Evolutionary conservation across 2,113 vertebrate species (phyloP).

Genomic region (Cygnus atratus): DNA sequence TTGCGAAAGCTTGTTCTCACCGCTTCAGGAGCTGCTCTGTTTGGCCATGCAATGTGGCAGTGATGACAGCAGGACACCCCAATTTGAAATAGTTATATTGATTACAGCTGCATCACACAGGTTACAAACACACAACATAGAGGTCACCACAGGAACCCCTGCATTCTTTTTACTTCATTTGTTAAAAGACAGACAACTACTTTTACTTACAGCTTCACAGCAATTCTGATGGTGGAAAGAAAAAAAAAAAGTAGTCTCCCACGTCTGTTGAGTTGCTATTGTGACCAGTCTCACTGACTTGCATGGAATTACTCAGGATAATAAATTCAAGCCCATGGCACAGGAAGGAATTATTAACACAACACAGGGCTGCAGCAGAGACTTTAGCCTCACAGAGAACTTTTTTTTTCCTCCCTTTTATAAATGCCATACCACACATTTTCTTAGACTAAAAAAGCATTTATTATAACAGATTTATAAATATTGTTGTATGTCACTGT

Average conservation of each 20-base stretch:
- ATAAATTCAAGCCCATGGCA: background rate
- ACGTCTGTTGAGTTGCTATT: background rate
- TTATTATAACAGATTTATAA: slow-evolving; percentile 64
- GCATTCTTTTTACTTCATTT: background rate
- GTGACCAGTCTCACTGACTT: background rate
- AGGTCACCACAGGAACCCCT: background rate
- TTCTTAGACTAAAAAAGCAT: slow-evolving; percentile 52
- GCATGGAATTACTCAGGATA: background rate
- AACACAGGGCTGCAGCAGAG: background rate
- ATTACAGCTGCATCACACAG: background rate
- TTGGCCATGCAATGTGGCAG: background rate
- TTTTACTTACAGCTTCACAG: background rate
- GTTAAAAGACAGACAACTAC: background rate
- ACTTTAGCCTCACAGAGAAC: background rate
- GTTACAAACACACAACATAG: background rate
- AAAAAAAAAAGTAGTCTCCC: background rate
- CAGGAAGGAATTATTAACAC: background rate
- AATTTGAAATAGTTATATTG: background rate
- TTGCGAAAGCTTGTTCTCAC: background rate
- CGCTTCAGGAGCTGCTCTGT: background rate
- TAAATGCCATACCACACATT: slow-evolving; percentile 6
- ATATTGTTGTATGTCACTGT: slow-evolving; percentile 22
- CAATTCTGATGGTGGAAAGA: background rate
- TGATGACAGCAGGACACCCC: background rate
- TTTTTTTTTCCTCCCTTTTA: background rate